A percentile compares a stretch with the other conserved stretches of the same genome.
Evolutionary conservation across 2,113 vertebrate species (phyloP).

Genomic region (Bufo gargarizans): DNA sequence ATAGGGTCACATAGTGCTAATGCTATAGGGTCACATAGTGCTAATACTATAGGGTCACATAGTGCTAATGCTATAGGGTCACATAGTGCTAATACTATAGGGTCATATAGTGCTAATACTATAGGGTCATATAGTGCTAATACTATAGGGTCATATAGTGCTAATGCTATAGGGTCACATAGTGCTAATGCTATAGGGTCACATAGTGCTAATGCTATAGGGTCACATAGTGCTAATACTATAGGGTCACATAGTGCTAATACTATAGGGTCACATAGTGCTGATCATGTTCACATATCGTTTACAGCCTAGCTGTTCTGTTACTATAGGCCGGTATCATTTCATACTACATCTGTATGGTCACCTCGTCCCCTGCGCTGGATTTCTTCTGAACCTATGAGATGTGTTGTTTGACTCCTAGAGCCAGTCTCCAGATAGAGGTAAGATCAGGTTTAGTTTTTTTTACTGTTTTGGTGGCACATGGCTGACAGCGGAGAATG

Average conservation of each 20-base stretch:
- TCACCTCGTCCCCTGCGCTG: too few relatives aligned
- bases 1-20: not conserved
- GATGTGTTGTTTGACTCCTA: not conserved
- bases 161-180: not conserved
- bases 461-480: not conserved
- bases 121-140: not conserved
- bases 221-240: too few relatives aligned
- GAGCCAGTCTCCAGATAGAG: not conserved
- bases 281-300: not conserved
- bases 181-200: too few relatives aligned
- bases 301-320: not conserved
- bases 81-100: not conserved
- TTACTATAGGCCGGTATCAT: not conserved
- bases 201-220: too few relatives aligned
- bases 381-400: too few relatives aligned
- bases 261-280: too few relatives aligned
- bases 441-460: not conserved
- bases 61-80: not conserved
- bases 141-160: not conserved
- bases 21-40: not conserved
- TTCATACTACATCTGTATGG: not conserved
- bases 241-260: too few relatives aligned
- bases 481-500: slow-evolving; percentile 7
- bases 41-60: not conserved
- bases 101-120: not conserved